Evolutionary conservation across 2,113 vertebrate species (phyloP).

Genomic region (Eleginops maclovinus): DNA sequence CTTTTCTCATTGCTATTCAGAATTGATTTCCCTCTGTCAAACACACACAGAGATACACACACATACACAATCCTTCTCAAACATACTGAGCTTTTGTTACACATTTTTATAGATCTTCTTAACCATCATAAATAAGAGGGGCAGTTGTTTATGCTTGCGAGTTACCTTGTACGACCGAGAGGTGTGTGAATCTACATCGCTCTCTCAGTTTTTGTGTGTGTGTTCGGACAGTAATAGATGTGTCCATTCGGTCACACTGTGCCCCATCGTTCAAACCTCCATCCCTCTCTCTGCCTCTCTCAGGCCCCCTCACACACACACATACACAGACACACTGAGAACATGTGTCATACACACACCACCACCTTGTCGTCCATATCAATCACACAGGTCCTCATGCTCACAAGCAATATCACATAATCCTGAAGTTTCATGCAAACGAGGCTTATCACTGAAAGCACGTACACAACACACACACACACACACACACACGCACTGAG

Average conservation of each 20-base stretch:
- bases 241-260: constrained; percentile 44
- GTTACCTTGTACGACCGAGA: constrained; percentile 6
- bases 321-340: constrained; percentile 49
- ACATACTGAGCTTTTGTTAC: constrained; percentile 10
- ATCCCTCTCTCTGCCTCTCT: constrained; percentile 14
- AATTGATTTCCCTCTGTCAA: constrained; percentile 46
- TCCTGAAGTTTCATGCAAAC: constrained; percentile 22
- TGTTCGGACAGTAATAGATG: constrained; percentile 33
- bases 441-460: background rate
- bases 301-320: constrained; percentile 13
- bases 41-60: constrained; percentile 29
- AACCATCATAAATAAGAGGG: background rate
- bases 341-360: constrained; percentile 53
- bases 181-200: background rate
- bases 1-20: constrained; percentile 73
- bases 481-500: background rate
- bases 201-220: too few relatives aligned
- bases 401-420: constrained; percentile 34
- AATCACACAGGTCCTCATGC: constrained; percentile 47
- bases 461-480: too few relatives aligned
- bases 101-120: background rate
- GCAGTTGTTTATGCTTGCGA: background rate
- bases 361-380: constrained; percentile 50
- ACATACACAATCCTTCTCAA: constrained; percentile 8
- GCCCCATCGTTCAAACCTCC: constrained; percentile 44